Percentiles rank a stretch among this genome's conserved stretches.
phyloP scores from a whole-genome alignment of 2,888 invertebrate genomes.

The Morpho helenor region DNA sequence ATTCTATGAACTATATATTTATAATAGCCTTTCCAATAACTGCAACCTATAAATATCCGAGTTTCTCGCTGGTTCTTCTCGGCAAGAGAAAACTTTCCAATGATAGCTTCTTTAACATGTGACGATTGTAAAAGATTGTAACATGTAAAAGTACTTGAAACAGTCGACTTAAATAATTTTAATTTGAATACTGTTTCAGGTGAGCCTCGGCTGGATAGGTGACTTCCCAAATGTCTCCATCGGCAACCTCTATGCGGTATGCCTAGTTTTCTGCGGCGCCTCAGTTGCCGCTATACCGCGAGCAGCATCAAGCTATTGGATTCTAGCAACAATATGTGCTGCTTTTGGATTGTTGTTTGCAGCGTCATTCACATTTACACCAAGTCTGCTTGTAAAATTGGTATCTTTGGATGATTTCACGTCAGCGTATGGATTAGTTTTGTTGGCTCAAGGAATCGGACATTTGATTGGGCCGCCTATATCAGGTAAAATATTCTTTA shows the following conservation, averaged over 20 bases:
- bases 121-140: no score
- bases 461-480: slow-evolving; percentile 95
- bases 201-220: slow-evolving; percentile 92
- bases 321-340: slow-evolving; percentile 74
- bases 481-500: slow-evolving; percentile 80
- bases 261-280: slow-evolving; percentile 84
- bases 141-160: no score
- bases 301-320: slow-evolving; percentile 67
- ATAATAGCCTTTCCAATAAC: neutral
- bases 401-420: slow-evolving; percentile 95
- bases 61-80: no score
- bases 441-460: slow-evolving; percentile 95
- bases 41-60: no score
- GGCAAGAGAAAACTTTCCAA: no score
- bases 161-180: neutral
- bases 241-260: slow-evolving; percentile 88
- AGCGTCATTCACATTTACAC: slow-evolving; percentile 94
- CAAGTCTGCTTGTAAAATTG: slow-evolving; percentile 91
- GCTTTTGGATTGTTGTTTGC: slow-evolving; percentile 94
- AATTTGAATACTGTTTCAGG: slow-evolving; percentile 57
- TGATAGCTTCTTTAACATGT: no score
- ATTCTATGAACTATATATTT: slow-evolving; percentile 15
- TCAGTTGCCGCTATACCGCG: slow-evolving; percentile 81
- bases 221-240: slow-evolving; percentile 92
- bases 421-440: slow-evolving; percentile 92